A percentile compares a stretch with the other conserved stretches of the same genome.
Evolutionary conservation across 2,797 vertebrate genomes (phyloP).

Genomic region (Fringilla coelebs): DNA sequence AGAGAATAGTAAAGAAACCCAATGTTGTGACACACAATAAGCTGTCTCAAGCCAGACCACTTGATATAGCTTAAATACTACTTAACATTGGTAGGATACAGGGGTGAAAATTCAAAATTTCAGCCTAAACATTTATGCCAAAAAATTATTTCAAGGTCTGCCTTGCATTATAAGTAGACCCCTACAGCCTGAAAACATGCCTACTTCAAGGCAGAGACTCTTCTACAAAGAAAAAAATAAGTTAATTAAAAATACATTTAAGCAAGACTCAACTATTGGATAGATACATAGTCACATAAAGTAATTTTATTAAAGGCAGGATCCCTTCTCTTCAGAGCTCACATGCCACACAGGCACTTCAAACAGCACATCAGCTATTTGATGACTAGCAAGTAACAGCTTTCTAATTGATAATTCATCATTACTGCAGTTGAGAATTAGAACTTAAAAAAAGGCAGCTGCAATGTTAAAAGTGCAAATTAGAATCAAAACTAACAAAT

Average conservation of each 20-base stretch:
- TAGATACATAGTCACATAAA: not conserved
- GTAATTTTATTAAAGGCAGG: not conserved
- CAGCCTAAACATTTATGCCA: not conserved
- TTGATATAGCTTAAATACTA: not conserved
- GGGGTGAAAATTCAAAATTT: not conserved
- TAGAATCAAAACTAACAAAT: slow-evolving; percentile 19
- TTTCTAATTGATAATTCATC: slow-evolving; percentile 15
- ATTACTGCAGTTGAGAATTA: slow-evolving; percentile 10
- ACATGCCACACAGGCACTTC: not conserved
- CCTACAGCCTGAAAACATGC: not conserved
- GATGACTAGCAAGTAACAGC: not conserved
- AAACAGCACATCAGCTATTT: not conserved
- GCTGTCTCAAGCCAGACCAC: not conserved
- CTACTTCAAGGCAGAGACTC: not conserved
- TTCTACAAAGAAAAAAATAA: not conserved
- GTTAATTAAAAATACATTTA: not conserved
- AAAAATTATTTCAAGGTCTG: not conserved
- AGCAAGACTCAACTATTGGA: not conserved
- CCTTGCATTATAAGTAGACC: not conserved
- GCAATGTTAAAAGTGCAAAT: not conserved
- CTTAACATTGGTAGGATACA: not conserved
- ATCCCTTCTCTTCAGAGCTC: not conserved
- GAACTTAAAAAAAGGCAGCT: not conserved
- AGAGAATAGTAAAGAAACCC: not conserved
- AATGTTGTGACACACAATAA: not conserved